These are phyloP conservation scores for Scaptomyza graminum DNA, from an alignment of 1,140 invertebrate genomes.

Conservation along the genomic window DNA sequence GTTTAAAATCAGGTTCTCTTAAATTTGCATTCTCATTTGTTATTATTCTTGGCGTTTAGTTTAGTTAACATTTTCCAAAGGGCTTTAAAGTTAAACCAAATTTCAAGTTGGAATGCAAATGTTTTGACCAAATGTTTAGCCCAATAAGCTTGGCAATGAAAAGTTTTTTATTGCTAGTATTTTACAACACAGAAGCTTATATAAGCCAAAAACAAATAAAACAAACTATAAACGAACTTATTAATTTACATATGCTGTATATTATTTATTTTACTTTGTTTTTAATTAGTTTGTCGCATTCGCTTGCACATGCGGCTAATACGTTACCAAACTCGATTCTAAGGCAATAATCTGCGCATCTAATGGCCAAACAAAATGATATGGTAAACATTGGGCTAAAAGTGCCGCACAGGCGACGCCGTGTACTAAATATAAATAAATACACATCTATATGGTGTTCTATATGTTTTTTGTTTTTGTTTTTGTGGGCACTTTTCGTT, in stretches of 20 bases:
- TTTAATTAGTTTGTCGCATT: conserved; percentile 46
- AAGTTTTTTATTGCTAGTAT: background rate
- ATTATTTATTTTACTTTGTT: background rate
- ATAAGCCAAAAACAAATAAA: background rate
- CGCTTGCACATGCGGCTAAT: conserved; percentile 19
- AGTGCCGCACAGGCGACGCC: conserved; percentile 26
- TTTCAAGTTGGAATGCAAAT: background rate
- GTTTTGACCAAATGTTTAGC: background rate
- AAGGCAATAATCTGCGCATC: conserved; percentile 39
- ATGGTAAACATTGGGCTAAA: conserved; percentile 27
- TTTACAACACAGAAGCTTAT: background rate
- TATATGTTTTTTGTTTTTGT: conserved; percentile 35
- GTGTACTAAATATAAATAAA: conserved; percentile 63
- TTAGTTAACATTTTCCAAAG: too few relatives aligned
- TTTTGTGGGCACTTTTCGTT: conserved; percentile 33
- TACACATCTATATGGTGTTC: conserved; percentile 41
- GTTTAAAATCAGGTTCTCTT: background rate
- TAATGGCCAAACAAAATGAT: conserved; percentile 27
- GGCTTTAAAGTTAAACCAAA: too few relatives aligned
- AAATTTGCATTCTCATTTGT: background rate
- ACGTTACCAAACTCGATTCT: conserved; percentile 25
- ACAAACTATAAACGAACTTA: background rate
- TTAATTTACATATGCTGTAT: background rate
- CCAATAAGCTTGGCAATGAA: background rate
- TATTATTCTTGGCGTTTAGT: background rate